Evolutionary conservation across 2,113 vertebrate species (phyloP), one percentile per base, ranked within the genome.

Genomic region (Pitta sordida): DNA sequence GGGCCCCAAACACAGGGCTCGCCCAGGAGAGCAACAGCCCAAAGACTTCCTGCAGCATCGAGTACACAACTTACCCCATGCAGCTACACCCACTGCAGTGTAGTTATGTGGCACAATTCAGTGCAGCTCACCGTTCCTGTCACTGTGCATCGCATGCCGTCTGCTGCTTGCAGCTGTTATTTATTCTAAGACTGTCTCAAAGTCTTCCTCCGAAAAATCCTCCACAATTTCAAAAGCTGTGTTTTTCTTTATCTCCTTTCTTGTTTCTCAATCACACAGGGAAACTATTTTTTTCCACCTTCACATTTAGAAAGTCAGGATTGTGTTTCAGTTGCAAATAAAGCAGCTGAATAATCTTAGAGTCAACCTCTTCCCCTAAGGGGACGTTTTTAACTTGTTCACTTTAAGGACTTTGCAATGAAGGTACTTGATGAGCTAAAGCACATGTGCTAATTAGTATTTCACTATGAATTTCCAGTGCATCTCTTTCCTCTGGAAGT

Each of bases 161-260:
- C 90, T 62, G 49, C 27, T 69, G 55, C 63, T 88, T 67, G 49
- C 59, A 86, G 48, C 26, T 86, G 55, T 83, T 90, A 86, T 44
- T 92, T 90, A 74, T 74, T 74, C 51, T 76, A 77, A 53, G 49
- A 43, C 16, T 83, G 16, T 46, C 75, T 79, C 23, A 49, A 83
- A 88, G 22, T 48, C 62, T 79, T 83, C 48, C 79, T 86, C 41
- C 16, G 27, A 88, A 93, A 92, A 81, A 88, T 59, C 15, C 34
- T 86, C 68, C 37, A 62, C 24, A 55, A n/a, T 91, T 91, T 81
- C 37, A 94, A 93, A 92, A 87, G 53, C 29, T 13, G 2, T 75
- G 52, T 39, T 91, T 88, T 88, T 74, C 32, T 77, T 91, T 80
- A 32, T 70, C 21, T 63, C 34, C 11, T 17, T 78, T 18, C 41